Conservation (phyloP, 2,888 invertebrate species). For the Lasioglossum zephyrum region DNA sequence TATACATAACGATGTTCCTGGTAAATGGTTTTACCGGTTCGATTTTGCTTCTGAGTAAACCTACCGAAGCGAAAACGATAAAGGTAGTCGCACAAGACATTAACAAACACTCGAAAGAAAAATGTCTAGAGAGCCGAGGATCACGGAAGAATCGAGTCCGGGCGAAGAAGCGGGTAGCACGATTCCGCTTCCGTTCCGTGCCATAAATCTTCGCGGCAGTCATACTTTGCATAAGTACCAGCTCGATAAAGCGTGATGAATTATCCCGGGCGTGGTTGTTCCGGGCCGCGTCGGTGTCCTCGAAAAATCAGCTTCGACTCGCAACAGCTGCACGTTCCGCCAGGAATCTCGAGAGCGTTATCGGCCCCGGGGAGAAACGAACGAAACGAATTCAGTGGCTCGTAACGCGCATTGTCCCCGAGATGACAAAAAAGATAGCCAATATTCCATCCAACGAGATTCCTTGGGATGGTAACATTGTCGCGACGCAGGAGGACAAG, state of each 20-base stretch:
- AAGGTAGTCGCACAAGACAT: neutral
- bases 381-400: conserved; percentile 23
- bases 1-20: neutral
- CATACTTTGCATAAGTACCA: conserved; percentile 33
- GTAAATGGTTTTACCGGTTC: neutral
- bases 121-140: neutral
- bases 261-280: conserved; percentile 39
- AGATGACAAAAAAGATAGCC: conserved; percentile 21
- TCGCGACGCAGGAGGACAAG: neutral
- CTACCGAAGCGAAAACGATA: neutral
- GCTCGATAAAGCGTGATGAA: conserved; percentile 52
- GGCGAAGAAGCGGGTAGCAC: neutral
- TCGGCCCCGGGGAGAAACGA: neutral
- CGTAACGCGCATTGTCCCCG: conserved; percentile 12
- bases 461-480: conserved; percentile 3
- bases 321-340: neutral
- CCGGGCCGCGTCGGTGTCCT: neutral
- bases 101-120: neutral
- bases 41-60: neutral
- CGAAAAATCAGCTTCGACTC: conserved; percentile 6
- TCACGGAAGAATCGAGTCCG: neutral
- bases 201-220: conserved; percentile 40
- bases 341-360: neutral
- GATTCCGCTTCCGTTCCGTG: neutral
- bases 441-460: conserved; percentile 27